These are phyloP conservation scores for Mus spicilegus DNA, from an alignment of 2,113 vertebrate species.

Conservation along the genomic window DNA sequence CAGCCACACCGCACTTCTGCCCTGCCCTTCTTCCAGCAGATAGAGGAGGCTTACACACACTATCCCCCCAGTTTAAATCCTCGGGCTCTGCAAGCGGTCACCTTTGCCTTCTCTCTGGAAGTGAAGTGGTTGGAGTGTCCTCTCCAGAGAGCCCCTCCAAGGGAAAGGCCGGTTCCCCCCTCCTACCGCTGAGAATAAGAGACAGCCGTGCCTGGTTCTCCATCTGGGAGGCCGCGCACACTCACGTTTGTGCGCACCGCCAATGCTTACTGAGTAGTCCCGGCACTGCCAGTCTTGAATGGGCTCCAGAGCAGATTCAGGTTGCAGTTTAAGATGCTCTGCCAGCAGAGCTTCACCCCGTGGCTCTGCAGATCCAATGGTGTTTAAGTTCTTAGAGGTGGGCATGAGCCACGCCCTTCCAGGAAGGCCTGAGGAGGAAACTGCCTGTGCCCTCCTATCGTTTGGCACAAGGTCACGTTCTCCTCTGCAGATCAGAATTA, in stretches of 20 bases:
- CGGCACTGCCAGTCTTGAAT: background rate
- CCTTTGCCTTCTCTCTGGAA: background rate
- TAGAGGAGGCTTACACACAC: background rate
- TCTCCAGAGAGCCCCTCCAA: background rate
- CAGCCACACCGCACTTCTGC: background rate
- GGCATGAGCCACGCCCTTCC: background rate
- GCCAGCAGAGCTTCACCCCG: background rate
- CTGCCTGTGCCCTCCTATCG: background rate
- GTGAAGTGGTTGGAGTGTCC: background rate
- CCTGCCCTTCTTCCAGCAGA: background rate
- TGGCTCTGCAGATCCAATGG: background rate
- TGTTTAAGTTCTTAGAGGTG: background rate
- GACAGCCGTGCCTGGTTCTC: background rate
- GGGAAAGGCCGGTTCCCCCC: background rate
- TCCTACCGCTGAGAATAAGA: background rate
- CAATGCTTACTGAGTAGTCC: background rate
- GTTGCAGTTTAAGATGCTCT: background rate
- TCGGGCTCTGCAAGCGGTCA: background rate
- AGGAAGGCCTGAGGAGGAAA: background rate
- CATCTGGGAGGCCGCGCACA: background rate
- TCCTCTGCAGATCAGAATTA: background rate
- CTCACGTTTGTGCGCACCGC: background rate
- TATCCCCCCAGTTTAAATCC: background rate
- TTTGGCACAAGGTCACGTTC: background rate
- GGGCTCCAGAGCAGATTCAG: background rate